Percentiles rank a stretch among this genome's conserved stretches.
Conservation (phyloP, 2,888 invertebrate genomes). For the Drosophila kuntzei region DNA sequence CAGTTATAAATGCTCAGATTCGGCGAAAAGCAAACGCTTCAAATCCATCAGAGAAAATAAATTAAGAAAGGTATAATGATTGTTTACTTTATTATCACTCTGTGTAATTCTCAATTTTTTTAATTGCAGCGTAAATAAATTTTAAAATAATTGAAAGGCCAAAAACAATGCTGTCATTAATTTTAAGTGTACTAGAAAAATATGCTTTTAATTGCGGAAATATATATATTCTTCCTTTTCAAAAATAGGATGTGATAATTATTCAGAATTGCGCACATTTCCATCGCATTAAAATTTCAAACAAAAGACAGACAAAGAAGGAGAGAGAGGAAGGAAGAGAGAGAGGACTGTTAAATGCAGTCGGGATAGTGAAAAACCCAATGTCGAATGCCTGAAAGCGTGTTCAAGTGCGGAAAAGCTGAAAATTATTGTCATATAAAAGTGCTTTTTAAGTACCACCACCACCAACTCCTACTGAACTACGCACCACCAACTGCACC, state of each 20-base stretch:
- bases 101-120: slow-evolving; percentile 22
- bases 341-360: slow-evolving; percentile 65
- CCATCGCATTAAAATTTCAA: slow-evolving; percentile 74
- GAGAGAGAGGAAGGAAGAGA: background rate
- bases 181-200: slow-evolving; percentile 68
- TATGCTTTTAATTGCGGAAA: slow-evolving; percentile 74
- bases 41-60: too few species aligned
- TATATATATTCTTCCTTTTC: slow-evolving; percentile 57
- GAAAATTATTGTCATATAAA: slow-evolving; percentile 74
- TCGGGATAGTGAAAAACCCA: slow-evolving; percentile 49
- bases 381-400: slow-evolving; percentile 57
- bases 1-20: slow-evolving; percentile 11
- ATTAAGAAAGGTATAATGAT: background rate
- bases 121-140: slow-evolving; percentile 58
- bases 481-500: slow-evolving; percentile 8
- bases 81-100: background rate
- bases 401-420: slow-evolving; percentile 79
- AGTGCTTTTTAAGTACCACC: slow-evolving; percentile 72
- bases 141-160: slow-evolving; percentile 34
- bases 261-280: slow-evolving; percentile 70
- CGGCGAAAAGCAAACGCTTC: background rate
- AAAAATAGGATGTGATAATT: slow-evolving; percentile 64
- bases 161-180: slow-evolving; percentile 54
- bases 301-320: slow-evolving; percentile 48
- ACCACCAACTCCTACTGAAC: background rate